Evolutionary conservation across 2,113 vertebrate genomes (phyloP).

Genomic region (Notothenia rossii): DNA sequence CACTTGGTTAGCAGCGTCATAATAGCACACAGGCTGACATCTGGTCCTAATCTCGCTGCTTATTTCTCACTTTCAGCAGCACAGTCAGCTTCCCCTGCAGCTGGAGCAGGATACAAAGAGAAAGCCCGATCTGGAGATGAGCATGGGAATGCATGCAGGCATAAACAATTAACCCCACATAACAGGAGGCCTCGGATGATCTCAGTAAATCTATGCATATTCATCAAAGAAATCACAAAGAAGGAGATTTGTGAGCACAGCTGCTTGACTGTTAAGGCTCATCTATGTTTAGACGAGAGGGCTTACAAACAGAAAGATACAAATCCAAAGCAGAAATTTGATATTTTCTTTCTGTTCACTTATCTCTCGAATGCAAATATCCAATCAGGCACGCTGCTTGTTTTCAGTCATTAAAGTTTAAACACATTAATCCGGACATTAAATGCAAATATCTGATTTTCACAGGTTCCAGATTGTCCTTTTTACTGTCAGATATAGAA

Average conservation of each 20-base stretch:
- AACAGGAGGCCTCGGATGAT: slow-evolving; percentile 33
- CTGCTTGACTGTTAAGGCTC: slow-evolving; percentile 25
- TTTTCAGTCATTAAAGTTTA: neutral
- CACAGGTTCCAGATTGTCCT: neutral
- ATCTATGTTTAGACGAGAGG: slow-evolving; percentile 18
- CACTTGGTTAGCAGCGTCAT: slow-evolving; percentile 1
- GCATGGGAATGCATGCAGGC: slow-evolving; percentile 21
- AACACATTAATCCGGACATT: neutral
- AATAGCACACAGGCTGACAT: slow-evolving; percentile 37
- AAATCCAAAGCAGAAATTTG: slow-evolving; percentile 31
- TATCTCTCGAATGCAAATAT: slow-evolving; percentile 26
- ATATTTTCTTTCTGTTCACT: slow-evolving; percentile 19
- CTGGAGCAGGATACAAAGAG: slow-evolving; percentile 43
- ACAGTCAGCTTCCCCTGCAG: slow-evolving; percentile 35
- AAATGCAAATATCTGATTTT: neutral
- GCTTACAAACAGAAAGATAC: slow-evolving; percentile 10
- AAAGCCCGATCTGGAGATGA: slow-evolving; percentile 29
- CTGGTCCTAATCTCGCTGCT: slow-evolving; percentile 57
- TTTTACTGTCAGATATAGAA: slow-evolving; percentile 1
- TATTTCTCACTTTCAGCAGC: slow-evolving; percentile 47
- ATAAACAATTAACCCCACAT: slow-evolving; percentile 54
- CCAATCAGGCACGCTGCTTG: neutral
- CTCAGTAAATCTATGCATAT: slow-evolving; percentile 50
- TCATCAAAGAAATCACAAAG: slow-evolving; percentile 47
- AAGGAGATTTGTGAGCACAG: slow-evolving; percentile 31